phyloP scores from a whole-genome alignment of 2,888 invertebrate species.

The Gymnosoma rotundatum region DNA sequence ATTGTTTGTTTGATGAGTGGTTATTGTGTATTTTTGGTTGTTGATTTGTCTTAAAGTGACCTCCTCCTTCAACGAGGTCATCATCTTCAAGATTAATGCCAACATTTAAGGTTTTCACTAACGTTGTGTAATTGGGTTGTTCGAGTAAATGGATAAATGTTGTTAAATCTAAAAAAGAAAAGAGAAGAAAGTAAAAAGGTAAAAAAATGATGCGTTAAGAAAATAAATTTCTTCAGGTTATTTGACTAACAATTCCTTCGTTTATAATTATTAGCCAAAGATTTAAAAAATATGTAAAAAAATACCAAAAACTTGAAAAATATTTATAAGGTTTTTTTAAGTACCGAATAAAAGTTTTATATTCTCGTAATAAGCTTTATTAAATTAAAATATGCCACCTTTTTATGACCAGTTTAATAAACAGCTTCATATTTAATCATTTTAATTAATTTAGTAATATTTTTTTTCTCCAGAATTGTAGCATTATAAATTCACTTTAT shows the following conservation, averaged over 20 bases:
- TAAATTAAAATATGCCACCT: too few species aligned
- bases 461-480: too few species aligned
- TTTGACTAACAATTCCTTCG: conserved; percentile 3
- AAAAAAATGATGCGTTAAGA: conserved; percentile 17
- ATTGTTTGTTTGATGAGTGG: conserved; percentile 19
- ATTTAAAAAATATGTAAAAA: not conserved
- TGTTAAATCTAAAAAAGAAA: conserved; percentile 78
- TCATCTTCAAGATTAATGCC: conserved; percentile 76
- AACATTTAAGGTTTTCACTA: conserved; percentile 80
- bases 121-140: conserved; percentile 80
- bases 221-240: conserved; percentile 29
- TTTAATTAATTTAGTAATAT: too few species aligned
- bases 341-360: too few species aligned
- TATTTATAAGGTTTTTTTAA: not conserved
- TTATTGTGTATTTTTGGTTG: conserved; percentile 36
- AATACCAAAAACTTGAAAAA: conserved; percentile 2
- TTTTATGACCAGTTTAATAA: too few species aligned
- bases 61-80: conserved; percentile 74
- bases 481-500: too few species aligned
- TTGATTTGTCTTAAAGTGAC: conserved; percentile 54
- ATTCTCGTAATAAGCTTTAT: too few species aligned
- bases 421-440: too few species aligned
- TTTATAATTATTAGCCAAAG: not conserved
- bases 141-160: conserved; percentile 81
- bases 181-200: conserved; percentile 34